Base-by-base conservation (phyloP, 1,140 invertebrate genomes). In the Brachionus asplanchnoidis region DNA sequence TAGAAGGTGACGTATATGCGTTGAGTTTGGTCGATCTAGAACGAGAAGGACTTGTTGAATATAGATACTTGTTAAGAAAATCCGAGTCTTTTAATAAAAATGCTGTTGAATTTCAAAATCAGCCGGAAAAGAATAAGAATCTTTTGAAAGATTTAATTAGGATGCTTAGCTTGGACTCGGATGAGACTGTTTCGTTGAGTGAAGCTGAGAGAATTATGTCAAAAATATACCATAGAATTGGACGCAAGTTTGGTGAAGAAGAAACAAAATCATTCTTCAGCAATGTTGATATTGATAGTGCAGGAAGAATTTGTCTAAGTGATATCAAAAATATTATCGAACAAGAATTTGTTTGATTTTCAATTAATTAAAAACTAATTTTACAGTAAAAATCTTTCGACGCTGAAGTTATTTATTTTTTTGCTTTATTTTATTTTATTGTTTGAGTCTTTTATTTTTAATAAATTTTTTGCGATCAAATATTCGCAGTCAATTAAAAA, bases 21-120 rank as follows among this genome's bases (percentile, higher is more conserved):
- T 46, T 82, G 20, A 82, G 65, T 65, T 44, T 82, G n/a, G 32
- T 82, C 28, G 79, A 82, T 46, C 14, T 82, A 82, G 79, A 82
- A 82, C n/a, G 65, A 23, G 79, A 82, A 66, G 79, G 79, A 12
- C 53, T 82, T 23, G 53, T 60, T 26, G 65, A 68, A 28, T 82
- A 82, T 36, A 77, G 20, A 53, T 77, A 77, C 26, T 50, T 50
- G 7, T 77, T 77, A 36, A 77, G 32, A 77, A 46, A 77, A 26
- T 26, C 26, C 0, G 44, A 77, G 14, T 40, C 66, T 70, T 78
- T 78, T 28, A 82, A 60, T 68, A 60, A 68, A 60, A 44, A 44
- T 36, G 4, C 5, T 23, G 36, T 20, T 26, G 40, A 80, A 40
- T 50, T 32, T 23, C 2, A 20, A 7, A 80, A 80, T 20, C 28